Base-by-base conservation (phyloP, 1,140 invertebrate species). In the Zaprionus gabonicus region DNA sequence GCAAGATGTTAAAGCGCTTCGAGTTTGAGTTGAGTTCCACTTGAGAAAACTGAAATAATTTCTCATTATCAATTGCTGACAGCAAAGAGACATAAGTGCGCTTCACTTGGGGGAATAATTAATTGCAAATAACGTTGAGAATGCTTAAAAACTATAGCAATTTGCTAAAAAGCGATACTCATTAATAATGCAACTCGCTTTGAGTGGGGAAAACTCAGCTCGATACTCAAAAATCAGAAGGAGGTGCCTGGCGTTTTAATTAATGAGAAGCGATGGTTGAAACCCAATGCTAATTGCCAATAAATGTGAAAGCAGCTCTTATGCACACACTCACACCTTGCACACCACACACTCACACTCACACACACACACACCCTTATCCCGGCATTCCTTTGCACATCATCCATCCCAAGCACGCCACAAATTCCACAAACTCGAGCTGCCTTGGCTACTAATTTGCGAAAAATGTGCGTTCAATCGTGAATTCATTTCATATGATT, bases 61-160 rank as follows among this genome's bases (percentile, higher is more conserved):
- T 56, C 53, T 28, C 15, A 28, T 56, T 56, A n/a, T 27, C 25
- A 28, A 25, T 56, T 27, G n/a, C 41, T 20, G 28, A 12, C 6
- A 17, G 12, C 31, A 57, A 34, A 58, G 31, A 20, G 9, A n/a
- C 28, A 20, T 20, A 56, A 60, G 38, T 73, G 31, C 25, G 25
- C 59, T 73, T 68, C 57, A 63, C 67, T 58, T 53, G 25, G 20
- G 28, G 20, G 28, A 31, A 36, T 38, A 73, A 63, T 73, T 68
- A 67, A 67, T 68, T 51, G 13, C 27, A 23, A 55, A 15, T 28
- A 34, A 12, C 6, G 12, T 17, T 12, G 17, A 38, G n/a, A 51
- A 12, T 51, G 12, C 23, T 12, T 27, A 12, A 46, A 44, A 57
- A 63, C 46, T 31, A 46, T 44, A 9, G 41, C n/a, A 44, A 44